phyloP scores from a whole-genome alignment of 2,888 invertebrate genomes.

The Leuctra nigra region DNA sequence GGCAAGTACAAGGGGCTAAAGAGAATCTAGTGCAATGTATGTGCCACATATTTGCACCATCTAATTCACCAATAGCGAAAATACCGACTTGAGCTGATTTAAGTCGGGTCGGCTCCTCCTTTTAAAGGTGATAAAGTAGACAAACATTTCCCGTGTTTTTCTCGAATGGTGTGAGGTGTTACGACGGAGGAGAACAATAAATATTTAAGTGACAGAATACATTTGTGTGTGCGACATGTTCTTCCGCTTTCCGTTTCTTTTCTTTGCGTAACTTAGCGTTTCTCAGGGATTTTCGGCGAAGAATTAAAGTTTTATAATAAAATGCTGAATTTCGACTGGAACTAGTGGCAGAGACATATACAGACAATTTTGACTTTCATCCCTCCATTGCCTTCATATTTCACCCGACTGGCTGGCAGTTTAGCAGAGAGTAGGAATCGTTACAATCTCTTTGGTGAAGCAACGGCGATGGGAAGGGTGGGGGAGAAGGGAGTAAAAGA shows the following conservation, averaged over 20 bases:
- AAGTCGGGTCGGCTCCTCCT: too few relatives aligned
- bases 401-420: neutral
- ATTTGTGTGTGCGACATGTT: slow-evolving; percentile 5
- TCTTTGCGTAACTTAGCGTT: neutral
- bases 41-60: too few relatives aligned
- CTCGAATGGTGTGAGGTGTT: too few relatives aligned
- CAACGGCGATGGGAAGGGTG: neutral
- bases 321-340: neutral
- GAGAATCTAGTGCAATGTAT: too few relatives aligned
- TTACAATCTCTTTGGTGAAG: neutral
- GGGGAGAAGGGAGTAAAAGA: neutral
- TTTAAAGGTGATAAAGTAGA: neutral
- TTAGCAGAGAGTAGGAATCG: neutral
- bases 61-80: too few relatives aligned
- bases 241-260: slow-evolving; percentile 1
- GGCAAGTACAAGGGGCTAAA: too few relatives aligned
- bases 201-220: slow-evolving; percentile 6
- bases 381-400: neutral
- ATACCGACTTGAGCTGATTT: too few relatives aligned
- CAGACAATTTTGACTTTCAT: neutral
- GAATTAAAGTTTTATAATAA: neutral
- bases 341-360: too few relatives aligned
- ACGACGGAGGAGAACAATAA: slow-evolving; percentile 4
- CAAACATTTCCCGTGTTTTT: neutral
- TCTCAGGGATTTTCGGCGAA: slow-evolving; percentile 3